These are phyloP conservation scores for Peucedramus taeniatus DNA, from an alignment of 2,113 vertebrate species.

Conservation along the genomic window DNA sequence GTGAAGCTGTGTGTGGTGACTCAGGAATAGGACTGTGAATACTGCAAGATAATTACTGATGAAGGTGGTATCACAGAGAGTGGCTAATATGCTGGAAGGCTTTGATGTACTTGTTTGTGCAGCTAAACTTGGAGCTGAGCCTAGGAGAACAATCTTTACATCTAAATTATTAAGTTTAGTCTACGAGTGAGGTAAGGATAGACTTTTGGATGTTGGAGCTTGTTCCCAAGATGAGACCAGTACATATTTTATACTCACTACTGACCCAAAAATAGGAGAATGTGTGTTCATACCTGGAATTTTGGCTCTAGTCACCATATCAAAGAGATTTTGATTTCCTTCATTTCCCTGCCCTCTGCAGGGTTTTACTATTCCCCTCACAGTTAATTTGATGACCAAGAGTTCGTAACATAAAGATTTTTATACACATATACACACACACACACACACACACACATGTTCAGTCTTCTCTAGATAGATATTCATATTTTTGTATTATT, in stretches of 20 bases:
- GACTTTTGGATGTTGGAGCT: neutral
- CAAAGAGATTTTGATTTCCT: neutral
- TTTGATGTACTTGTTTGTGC: conserved; percentile 33
- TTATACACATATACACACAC: neutral
- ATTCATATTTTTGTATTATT: neutral
- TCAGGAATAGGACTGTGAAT: neutral
- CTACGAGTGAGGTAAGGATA: neutral
- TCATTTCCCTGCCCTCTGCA: neutral
- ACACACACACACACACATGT: no score
- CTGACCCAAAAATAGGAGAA: neutral
- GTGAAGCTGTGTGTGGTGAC: neutral
- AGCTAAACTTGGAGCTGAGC: conserved; percentile 17
- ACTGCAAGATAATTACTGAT: neutral
- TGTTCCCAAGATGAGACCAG: neutral
- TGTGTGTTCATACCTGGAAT: neutral
- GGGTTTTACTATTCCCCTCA: neutral
- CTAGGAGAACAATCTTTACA: conserved; percentile 18
- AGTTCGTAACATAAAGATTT: neutral
- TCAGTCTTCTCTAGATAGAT: neutral
- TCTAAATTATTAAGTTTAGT: neutral
- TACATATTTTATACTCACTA: neutral
- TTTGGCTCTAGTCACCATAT: neutral
- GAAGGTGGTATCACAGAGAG: neutral
- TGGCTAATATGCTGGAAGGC: neutral
- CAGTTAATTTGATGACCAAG: neutral